Evolutionary conservation across 2,888 invertebrate genomes (phyloP).

Genomic region (Diachrysia chrysitis): DNA sequence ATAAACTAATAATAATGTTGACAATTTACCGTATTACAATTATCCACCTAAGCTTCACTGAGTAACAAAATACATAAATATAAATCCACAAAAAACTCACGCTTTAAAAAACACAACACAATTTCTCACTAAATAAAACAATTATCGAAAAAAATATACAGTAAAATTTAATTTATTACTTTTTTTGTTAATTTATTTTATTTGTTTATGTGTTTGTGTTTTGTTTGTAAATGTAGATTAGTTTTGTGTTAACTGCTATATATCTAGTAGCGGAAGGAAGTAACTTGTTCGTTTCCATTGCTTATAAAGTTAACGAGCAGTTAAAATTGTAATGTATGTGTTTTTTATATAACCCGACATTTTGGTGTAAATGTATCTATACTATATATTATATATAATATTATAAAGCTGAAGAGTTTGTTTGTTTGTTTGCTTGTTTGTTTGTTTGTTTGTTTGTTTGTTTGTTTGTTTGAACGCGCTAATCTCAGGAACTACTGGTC

Average conservation of each 20-base stretch:
- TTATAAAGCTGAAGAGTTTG: too few species aligned
- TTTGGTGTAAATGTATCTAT: too few species aligned
- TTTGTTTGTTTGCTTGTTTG: too few species aligned
- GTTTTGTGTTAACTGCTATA: slow-evolving; percentile 47
- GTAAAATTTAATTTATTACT: too few species aligned
- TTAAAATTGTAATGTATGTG: background rate
- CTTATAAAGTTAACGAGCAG: background rate
- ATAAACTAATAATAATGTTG: background rate
- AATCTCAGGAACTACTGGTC: too few species aligned
- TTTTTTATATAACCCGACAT: background rate
- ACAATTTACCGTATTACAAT: background rate
- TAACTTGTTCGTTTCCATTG: slow-evolving; percentile 43
- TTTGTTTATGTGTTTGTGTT: slow-evolving; percentile 54
- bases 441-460: too few species aligned
- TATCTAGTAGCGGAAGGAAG: slow-evolving; percentile 56
- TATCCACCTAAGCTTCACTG: background rate
- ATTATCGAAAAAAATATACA: slow-evolving; percentile 5
- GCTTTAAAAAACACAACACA: background rate
- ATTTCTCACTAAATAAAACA: slow-evolving; percentile 14
- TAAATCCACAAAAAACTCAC: slow-evolving; percentile 13
- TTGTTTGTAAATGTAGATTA: slow-evolving; percentile 48
- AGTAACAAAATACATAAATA: too few species aligned
- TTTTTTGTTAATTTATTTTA: slow-evolving; percentile 5
- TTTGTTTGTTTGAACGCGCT: too few species aligned
- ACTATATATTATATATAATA: too few species aligned